Conservation (phyloP, 2,113 vertebrate genomes). For the Bolborhynchus lineola region DNA sequence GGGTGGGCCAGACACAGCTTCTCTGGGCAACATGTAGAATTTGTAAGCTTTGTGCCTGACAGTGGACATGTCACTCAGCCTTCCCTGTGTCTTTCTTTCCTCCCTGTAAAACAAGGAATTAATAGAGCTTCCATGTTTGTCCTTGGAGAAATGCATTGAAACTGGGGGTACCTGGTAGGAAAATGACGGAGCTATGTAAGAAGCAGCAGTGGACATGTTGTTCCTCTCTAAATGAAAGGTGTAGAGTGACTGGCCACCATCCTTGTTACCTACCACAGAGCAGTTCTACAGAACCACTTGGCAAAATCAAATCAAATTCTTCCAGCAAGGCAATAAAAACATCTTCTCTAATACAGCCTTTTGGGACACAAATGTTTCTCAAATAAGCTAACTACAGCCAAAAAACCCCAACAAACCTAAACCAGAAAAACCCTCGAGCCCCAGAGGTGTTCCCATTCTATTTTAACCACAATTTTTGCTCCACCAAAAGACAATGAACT, state of each 20-base stretch:
- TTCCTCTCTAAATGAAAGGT: not conserved
- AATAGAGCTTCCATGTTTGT: not conserved
- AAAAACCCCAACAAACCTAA: not conserved
- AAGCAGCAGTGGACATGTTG: not conserved
- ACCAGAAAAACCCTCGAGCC: not conserved
- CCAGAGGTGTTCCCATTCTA: not conserved
- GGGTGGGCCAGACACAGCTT: not conserved
- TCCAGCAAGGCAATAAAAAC: not conserved
- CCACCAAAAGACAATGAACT: slow-evolving; percentile 24
- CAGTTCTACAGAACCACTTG: not conserved
- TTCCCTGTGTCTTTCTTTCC: not conserved
- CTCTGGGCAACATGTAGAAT: not conserved
- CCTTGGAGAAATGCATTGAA: not conserved
- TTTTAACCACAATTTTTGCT: not conserved
- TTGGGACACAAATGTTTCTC: not conserved
- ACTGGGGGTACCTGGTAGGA: not conserved
- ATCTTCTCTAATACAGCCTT: not conserved
- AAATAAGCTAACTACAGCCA: not conserved
- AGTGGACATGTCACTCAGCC: not conserved
- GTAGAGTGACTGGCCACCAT: not conserved
- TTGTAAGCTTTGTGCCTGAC: not conserved
- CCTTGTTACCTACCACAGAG: not conserved
- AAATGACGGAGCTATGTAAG: not conserved
- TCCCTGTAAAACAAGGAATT: not conserved
- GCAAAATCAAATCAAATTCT: not conserved